Evolutionary conservation across 2,797 vertebrate species (phyloP).

Genomic region (Remorina albescens): DNA sequence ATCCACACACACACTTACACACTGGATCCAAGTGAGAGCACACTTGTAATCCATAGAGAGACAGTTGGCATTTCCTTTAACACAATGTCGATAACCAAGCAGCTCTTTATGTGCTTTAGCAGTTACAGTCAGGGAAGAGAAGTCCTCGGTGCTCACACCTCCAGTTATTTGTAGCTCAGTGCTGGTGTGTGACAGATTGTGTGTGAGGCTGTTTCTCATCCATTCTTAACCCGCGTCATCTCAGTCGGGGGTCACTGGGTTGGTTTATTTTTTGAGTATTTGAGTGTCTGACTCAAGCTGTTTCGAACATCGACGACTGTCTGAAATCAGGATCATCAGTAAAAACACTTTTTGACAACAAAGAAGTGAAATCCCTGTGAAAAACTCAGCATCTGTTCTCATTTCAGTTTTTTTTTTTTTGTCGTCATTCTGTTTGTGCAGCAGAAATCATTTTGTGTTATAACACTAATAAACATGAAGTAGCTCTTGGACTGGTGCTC

Average conservation of each 20-base stretch:
- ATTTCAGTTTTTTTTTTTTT: too few species aligned
- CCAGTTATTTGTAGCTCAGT: conserved; percentile 54
- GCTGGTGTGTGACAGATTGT: conserved; percentile 59
- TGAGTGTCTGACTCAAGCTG: not conserved
- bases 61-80: conserved; percentile 60
- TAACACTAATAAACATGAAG: too few species aligned
- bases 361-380: too few species aligned
- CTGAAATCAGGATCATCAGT: not conserved
- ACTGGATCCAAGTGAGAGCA: conserved; percentile 27
- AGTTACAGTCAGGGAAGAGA: conserved; percentile 24
- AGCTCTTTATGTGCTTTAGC: conserved; percentile 58
- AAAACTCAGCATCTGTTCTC: too few species aligned
- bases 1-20: conserved; percentile 13
- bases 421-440: too few species aligned
- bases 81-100: conserved; percentile 37
- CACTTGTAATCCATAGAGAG: conserved; percentile 63
- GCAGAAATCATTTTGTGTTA: too few species aligned
- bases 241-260: not conserved
- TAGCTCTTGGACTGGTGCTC: too few species aligned
- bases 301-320: not conserved
- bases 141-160: conserved; percentile 66
- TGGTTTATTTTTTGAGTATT: not conserved
- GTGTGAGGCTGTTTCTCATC: conserved; percentile 31
- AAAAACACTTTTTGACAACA: too few species aligned
- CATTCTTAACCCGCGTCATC: conserved; percentile 1